Base-by-base conservation (phyloP, 1,140 invertebrate genomes). In the Leptinotarsa texana region DNA sequence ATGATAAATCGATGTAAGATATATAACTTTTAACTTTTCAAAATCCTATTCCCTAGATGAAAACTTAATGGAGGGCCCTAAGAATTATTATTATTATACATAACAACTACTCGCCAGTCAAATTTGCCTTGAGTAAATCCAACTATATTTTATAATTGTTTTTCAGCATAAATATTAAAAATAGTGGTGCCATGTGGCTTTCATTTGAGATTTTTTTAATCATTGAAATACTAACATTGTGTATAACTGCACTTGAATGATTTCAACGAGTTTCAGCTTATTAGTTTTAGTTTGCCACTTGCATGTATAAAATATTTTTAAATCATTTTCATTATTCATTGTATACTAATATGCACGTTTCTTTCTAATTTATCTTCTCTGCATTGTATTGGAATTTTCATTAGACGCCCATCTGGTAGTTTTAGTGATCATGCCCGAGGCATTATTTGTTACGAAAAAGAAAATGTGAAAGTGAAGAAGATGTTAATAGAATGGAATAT, bases 241-340 rank as follows among this genome's bases (percentile, higher is more conserved):
- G 63, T 65, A 33, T 65, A 65, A 65, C 63, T 65, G 51, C 51
- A 57, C 51, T 18, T 57, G 15, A 18, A 18, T 17, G 51, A 57
- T n/a, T 65, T 65, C 17, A 22, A 24, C 15, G 11, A 24, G 21
- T 65, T 5, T 65, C 11, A 65, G 63, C 63, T 65, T 65, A 15
- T 65, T 65, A 65, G 63, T 24, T 65, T 65, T 24, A 65, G 63
- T 65, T 57, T 65, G 63, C 63, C 17, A 65, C 27, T 65, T 65
- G 63, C 63, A 65, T 65, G 63, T 13, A 11, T 22, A 17, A 57
- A 57, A 15, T 57, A 57, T 57, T 18, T 57, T 18, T 57, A 57
- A 42, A 15, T 57, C 51, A 57, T 57, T 57, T 6, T 18, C 51
- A 18, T 17, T 6, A 18, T 57, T 57, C n/a, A 57, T n/a, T 18